Evolutionary conservation across 2,113 vertebrate species (phyloP).

Genomic region (Struthio camelus): DNA sequence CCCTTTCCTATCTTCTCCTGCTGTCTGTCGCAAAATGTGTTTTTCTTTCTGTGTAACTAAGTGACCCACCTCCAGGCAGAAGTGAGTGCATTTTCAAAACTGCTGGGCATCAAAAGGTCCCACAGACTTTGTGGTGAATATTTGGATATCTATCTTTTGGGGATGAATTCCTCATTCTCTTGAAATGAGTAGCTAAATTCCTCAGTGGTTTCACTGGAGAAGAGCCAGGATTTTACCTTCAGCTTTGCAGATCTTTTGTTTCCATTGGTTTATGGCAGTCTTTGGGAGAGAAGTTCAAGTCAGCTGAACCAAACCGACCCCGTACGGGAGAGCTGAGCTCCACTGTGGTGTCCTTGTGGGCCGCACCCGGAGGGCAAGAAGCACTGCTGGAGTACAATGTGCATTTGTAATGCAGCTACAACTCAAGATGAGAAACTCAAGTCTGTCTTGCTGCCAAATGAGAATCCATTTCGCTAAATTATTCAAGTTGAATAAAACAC

Average conservation of each 20-base stretch:
- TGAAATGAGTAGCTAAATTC: not conserved
- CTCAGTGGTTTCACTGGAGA: not conserved
- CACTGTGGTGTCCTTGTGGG: not conserved
- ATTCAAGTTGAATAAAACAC: not conserved
- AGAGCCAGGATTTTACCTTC: not conserved
- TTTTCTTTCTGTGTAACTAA: not conserved
- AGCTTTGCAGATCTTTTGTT: not conserved
- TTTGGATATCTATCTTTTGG: not conserved
- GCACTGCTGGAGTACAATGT: not conserved
- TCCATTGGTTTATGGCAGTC: not conserved
- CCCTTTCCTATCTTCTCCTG: not conserved
- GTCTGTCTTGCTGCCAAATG: not conserved
- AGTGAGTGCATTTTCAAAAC: not conserved
- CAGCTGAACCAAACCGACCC: not conserved
- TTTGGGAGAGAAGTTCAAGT: not conserved
- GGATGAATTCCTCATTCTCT: not conserved
- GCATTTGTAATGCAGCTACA: not conserved
- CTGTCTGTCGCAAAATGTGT: not conserved
- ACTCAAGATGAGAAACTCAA: not conserved
- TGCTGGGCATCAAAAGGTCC: not conserved
- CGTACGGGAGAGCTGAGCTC: not conserved
- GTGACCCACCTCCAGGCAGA: not conserved
- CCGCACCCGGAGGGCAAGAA: not conserved
- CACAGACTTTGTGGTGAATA: not conserved
- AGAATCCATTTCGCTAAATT: not conserved